phyloP scores from a whole-genome alignment of 2,797 vertebrate genomes.

The Siniperca scherzeri region DNA sequence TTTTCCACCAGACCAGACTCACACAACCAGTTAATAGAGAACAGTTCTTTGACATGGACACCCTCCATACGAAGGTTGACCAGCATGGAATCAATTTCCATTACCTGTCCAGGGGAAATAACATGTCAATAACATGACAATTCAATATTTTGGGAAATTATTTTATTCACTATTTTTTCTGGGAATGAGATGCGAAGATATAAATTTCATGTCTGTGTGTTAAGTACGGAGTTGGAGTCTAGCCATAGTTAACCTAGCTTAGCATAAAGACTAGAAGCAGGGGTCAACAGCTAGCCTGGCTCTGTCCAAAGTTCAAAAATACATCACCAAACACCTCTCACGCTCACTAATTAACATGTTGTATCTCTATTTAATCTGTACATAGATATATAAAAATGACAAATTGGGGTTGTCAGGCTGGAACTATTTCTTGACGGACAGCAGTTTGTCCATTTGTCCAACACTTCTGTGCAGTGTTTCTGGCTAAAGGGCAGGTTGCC shows the following conservation, averaged over 20 bases:
- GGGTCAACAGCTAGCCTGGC: neutral
- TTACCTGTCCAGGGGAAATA: constrained; percentile 79
- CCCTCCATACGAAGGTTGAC: constrained; percentile 89
- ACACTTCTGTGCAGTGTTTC: no score
- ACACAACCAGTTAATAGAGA: constrained; percentile 90
- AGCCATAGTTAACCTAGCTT: neutral
- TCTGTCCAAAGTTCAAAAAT: neutral
- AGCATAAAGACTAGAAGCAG: neutral
- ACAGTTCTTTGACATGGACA: constrained; percentile 84
- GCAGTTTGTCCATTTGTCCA: no score
- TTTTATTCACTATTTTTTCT: neutral
- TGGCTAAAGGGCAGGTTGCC: no score
- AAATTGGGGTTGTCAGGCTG: neutral
- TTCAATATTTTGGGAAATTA: neutral
- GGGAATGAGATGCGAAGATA: neutral
- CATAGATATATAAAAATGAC: neutral
- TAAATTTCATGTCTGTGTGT: neutral
- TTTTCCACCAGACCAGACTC: constrained; percentile 91
- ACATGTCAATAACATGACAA: neutral
- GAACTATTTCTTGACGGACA: neutral
- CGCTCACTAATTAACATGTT: neutral
- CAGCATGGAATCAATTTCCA: constrained; percentile 86
- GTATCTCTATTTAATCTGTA: neutral
- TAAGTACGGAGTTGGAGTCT: neutral
- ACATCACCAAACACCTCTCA: neutral